Evolutionary conservation across 2,113 vertebrate species (phyloP), one percentile per base, ranked within the genome.

Genomic region (Cyprinodon brontotheroides): DNA sequence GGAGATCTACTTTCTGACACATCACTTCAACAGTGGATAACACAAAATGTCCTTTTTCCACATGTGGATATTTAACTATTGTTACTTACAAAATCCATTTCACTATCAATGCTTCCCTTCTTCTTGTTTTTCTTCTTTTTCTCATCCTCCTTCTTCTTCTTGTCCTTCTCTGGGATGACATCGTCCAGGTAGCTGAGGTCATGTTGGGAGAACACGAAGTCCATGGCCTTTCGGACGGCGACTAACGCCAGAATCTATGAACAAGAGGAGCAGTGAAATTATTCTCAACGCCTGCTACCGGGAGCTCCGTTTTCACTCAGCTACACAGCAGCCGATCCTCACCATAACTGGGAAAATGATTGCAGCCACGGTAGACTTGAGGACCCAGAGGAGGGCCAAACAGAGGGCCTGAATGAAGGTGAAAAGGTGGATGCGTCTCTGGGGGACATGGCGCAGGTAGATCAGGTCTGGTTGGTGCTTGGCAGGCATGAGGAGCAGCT

Each of bases 331-430:
- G 60, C 48, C n/a, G 2, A n/a, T 11, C 45, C 95, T 87, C 90
- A 99, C 98, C 98, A 99, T 99, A 87, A 99, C 95, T 4, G 98
- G 98, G 86, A 99, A 99, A 88, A 99, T 83, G 79, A 99, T 99
- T 75, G 98, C 98, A 53, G 98, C 98, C 85, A 99, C 98, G 0
- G 98, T 99, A 0, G 98, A 99, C 91, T 99, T 99, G 87, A 99
- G 96, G 83, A 98, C 92, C 98, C 98, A 99, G 69, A 99, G 96
- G 20, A 98, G 93, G 11, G 97, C 97, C 81, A 99, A 83, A 80
- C 97, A 99, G 70, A 99, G 68, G 50, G 87, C 95, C 93, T 99
- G 98, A 86, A 99, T 94, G 92, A 98, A 99, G 60, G 97, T 99
- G 93, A 99, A 99, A 40, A 99, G 94, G 82, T 99, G 98, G 73